Percentiles rank a stretch among this genome's conserved stretches.
Conservation (phyloP, 2,797 vertebrate genomes). For the Danio jaintianensis region DNA sequence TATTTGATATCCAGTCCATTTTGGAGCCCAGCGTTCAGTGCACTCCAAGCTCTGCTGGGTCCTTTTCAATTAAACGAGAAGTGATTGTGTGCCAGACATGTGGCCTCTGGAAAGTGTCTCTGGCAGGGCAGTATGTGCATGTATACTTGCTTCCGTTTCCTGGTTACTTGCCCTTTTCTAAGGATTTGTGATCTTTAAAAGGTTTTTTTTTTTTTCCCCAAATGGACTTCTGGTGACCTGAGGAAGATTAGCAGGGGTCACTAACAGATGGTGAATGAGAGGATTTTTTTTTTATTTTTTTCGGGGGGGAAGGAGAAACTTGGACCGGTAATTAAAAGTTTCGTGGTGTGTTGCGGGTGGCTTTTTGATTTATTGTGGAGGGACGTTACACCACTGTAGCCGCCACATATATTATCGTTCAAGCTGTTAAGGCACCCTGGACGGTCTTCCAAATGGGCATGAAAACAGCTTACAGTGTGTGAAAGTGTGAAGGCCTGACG, state of each 20-base stretch:
- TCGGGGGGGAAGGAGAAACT: constrained; percentile 59
- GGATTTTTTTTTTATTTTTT: constrained; percentile 11
- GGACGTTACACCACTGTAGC: constrained; percentile 37
- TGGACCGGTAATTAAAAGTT: constrained; percentile 62
- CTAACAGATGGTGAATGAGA: constrained; percentile 69
- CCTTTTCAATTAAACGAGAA: constrained; percentile 29
- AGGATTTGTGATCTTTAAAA: not conserved
- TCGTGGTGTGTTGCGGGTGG: constrained; percentile 11
- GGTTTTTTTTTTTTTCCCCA: constrained; percentile 2
- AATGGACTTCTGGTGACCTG: constrained; percentile 69
- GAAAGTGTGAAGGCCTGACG: constrained; percentile 22
- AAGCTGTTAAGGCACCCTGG: constrained; percentile 16
- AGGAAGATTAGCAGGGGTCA: constrained; percentile 71
- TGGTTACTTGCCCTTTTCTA: not conserved
- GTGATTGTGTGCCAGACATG: not conserved
- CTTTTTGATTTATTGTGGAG: constrained; percentile 20
- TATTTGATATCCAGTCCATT: not conserved
- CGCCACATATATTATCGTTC: constrained; percentile 51
- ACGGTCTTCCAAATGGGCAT: constrained; percentile 22
- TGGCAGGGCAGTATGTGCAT: not conserved
- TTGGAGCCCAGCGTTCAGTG: not conserved
- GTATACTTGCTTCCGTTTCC: constrained; percentile 31
- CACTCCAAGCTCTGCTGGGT: constrained; percentile 3
- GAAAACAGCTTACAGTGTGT: not conserved
- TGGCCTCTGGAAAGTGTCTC: not conserved